These are phyloP conservation scores for Tribolium madens DNA, from an alignment of 1,140 invertebrate genomes.

Conservation along the genomic window DNA sequence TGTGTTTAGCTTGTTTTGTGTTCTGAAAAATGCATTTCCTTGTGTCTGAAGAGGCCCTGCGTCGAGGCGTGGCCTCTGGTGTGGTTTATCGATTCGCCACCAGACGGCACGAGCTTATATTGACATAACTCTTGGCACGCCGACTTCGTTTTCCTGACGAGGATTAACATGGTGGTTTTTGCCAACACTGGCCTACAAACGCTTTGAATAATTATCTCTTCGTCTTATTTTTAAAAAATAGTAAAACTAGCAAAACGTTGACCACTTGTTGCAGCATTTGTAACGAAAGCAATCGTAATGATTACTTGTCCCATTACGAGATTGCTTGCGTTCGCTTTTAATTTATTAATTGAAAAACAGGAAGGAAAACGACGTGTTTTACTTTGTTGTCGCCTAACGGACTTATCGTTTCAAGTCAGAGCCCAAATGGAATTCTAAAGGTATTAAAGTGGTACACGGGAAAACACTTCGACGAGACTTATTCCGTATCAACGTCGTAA, in stretches of 20 bases:
- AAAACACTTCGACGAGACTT: constrained; percentile 39
- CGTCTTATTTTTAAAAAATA: background rate
- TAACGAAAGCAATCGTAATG: constrained; percentile 28
- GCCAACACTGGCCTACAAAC: background rate
- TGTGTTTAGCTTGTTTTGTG: no score
- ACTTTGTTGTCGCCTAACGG: background rate
- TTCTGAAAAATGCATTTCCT: no score
- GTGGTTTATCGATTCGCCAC: constrained; percentile 34
- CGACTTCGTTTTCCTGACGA: constrained; percentile 36
- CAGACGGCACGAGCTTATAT: constrained; percentile 33
- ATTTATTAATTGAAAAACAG: constrained; percentile 12
- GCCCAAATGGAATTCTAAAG: constrained; percentile 34
- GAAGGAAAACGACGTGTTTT: background rate
- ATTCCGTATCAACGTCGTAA: constrained; percentile 40
- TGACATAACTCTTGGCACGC: constrained; percentile 27
- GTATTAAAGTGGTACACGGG: constrained; percentile 41
- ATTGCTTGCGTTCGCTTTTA: constrained; percentile 1
- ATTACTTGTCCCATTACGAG: constrained; percentile 25
- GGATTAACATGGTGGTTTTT: constrained; percentile 38
- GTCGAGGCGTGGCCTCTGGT: constrained; percentile 7
- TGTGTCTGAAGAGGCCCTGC: no score
- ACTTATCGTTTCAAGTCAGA: constrained; percentile 14
- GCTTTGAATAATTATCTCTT: background rate
- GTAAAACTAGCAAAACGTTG: background rate
- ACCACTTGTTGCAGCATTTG: constrained; percentile 22